Percentiles rank a stretch among this genome's conserved stretches.
phyloP scores from a whole-genome alignment of 2,797 vertebrate genomes.

The Gymnodraco acuticeps region DNA sequence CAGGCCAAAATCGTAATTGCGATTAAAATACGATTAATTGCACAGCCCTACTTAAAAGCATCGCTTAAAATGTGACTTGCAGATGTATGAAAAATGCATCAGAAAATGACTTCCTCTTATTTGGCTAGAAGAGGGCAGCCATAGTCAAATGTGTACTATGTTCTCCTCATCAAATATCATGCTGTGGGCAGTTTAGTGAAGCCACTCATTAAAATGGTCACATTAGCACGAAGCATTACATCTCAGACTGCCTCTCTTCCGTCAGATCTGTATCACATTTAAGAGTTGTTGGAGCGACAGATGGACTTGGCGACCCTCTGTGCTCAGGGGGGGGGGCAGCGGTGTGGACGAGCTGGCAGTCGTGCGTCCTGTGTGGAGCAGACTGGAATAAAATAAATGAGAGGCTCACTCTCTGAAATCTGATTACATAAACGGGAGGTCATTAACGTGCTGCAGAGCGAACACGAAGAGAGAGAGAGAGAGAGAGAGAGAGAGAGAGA shows the following conservation, averaged over 20 bases:
- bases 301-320: conserved; percentile 46
- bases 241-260: conserved; percentile 15
- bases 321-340: conserved; percentile 40
- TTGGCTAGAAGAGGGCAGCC: too few relatives aligned
- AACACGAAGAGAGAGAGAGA: conserved; percentile 11
- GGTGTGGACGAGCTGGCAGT: conserved; percentile 62
- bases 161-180: conserved; percentile 15
- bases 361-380: conserved; percentile 54
- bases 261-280: conserved; percentile 46
- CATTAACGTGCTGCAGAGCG: conserved; percentile 32
- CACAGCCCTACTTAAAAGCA: too few relatives aligned
- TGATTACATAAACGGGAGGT: conserved; percentile 54
- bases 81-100: too few relatives aligned
- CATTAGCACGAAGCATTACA: conserved; percentile 1
- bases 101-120: too few relatives aligned
- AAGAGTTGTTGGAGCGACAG: conserved; percentile 62
- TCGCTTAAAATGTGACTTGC: too few relatives aligned
- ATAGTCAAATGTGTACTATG: neutral
- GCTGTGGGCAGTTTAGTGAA: conserved; percentile 23
- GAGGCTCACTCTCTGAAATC: conserved; percentile 37
- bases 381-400: conserved; percentile 54
- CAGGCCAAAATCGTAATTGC: too few relatives aligned
- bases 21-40: too few relatives aligned
- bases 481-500: too few relatives aligned
- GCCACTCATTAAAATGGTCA: conserved; percentile 5